phyloP scores from a whole-genome alignment of 2,888 invertebrate species.

The Strigamia transsilvanica region DNA sequence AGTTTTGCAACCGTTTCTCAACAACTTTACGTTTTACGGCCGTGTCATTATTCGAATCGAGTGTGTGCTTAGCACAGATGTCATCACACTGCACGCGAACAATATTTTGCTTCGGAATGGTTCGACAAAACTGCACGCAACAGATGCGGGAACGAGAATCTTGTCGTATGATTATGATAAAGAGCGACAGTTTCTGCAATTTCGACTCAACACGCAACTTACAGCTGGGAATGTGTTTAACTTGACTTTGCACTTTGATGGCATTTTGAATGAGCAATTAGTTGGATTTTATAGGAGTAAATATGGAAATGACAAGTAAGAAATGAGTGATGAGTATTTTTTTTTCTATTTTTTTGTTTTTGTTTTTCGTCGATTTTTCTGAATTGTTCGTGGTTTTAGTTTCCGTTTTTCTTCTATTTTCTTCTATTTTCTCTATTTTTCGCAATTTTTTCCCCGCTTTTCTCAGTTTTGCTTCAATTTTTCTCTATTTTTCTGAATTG shows the following conservation, averaged over 20 bases:
- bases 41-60: conserved; percentile 68
- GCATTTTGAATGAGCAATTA: conserved; percentile 77
- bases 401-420: no score
- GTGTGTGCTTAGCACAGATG: conserved; percentile 71
- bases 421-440: no score
- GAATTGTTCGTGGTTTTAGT: no score
- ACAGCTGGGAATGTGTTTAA: conserved; percentile 72
- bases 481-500: no score
- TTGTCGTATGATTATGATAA: conserved; percentile 56
- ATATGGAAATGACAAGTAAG: conserved; percentile 73
- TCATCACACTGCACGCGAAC: conserved; percentile 59
- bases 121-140: neutral
- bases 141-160: conserved; percentile 14
- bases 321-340: conserved; percentile 63
- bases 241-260: conserved; percentile 75
- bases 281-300: conserved; percentile 86
- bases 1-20: conserved; percentile 76
- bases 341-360: neutral
- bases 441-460: no score
- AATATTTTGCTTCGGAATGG: neutral
- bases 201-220: conserved; percentile 71
- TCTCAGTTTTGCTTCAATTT: no score
- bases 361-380: neutral
- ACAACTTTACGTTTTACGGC: conserved; percentile 77
- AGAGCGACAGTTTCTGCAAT: conserved; percentile 73